Evolutionary conservation across 2,888 invertebrate genomes (phyloP).

Genomic region (Heliconius erato): DNA sequence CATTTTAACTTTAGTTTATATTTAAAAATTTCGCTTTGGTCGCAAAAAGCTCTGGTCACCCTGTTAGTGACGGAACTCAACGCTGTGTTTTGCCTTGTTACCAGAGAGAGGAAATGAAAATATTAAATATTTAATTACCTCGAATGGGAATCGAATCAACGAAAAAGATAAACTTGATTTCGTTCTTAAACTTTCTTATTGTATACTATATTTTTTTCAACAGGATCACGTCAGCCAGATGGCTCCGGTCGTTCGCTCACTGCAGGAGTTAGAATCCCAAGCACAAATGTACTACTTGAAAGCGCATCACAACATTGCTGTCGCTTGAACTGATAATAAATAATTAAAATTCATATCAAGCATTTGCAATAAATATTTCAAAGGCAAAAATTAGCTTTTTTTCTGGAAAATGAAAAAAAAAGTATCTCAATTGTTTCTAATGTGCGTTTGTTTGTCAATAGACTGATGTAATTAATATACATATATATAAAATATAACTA

Average conservation of each 20-base stretch:
- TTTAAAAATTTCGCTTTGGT: constrained; percentile 54
- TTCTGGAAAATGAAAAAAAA: not conserved
- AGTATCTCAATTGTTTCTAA: not conserved
- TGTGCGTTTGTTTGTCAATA: not conserved
- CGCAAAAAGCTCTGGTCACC: too few relatives aligned
- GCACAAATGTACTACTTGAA: constrained; percentile 89
- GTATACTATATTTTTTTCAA: constrained; percentile 45
- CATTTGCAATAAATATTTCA: too few relatives aligned
- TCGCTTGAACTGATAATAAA: constrained; percentile 53
- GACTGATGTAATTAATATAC: constrained; percentile 13
- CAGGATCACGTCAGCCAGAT: constrained; percentile 97
- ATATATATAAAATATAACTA: not conserved
- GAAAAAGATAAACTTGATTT: too few relatives aligned
- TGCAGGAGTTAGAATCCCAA: constrained; percentile 94
- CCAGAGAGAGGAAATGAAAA: too few relatives aligned
- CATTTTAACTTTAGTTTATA: not conserved
- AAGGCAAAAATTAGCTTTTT: not conserved
- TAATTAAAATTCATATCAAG: not conserved
- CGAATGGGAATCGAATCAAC: too few relatives aligned
- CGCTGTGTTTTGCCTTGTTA: too few relatives aligned
- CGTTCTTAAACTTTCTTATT: too few relatives aligned
- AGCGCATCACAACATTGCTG: constrained; percentile 74
- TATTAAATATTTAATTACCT: too few relatives aligned
- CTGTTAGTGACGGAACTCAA: too few relatives aligned
- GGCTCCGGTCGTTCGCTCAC: constrained; percentile 94